phyloP scores from a whole-genome alignment of 2,888 invertebrate genomes.

The Sycophila texana region DNA sequence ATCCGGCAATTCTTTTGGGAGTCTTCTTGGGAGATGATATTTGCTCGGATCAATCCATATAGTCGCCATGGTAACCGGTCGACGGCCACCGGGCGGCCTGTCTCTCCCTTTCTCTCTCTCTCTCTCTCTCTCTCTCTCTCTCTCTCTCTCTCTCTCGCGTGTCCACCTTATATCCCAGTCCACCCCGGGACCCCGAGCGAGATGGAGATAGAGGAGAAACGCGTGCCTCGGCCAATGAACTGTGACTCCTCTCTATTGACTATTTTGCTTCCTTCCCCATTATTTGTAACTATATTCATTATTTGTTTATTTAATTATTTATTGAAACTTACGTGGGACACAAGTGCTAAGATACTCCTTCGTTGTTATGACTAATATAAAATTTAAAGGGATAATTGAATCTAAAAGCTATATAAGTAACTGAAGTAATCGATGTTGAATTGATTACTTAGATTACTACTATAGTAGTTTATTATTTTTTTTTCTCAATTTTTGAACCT shows the following conservation, averaged over 20 bases:
- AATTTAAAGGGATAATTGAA: too few species aligned
- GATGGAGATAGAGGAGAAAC: not conserved
- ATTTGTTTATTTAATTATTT: too few species aligned
- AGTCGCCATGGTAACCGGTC: conserved; percentile 74
- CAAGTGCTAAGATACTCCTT: too few species aligned
- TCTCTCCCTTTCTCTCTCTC: conserved; percentile 37
- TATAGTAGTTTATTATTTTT: too few species aligned
- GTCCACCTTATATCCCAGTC: not conserved
- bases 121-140: conserved; percentile 40
- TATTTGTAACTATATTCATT: too few species aligned
- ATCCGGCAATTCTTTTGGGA: conserved; percentile 74
- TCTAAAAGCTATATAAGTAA: too few species aligned
- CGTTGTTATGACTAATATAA: too few species aligned
- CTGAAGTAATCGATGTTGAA: too few species aligned
- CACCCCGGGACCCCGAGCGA: conserved; percentile 9
- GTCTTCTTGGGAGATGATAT: conserved; percentile 74
- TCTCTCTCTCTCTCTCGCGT: not conserved
- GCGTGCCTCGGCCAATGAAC: conserved; percentile 24
- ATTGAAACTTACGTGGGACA: too few species aligned
- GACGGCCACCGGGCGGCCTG: conserved; percentile 56
- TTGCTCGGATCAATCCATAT: conserved; percentile 76
- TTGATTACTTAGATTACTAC: too few species aligned
- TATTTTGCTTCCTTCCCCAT: not conserved
- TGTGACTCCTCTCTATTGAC: not conserved
- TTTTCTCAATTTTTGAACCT: too few species aligned